A percentile compares a stretch with the other conserved stretches of the same genome.
Conservation (phyloP, 2,113 vertebrate genomes). For the Falco punctatus region DNA sequence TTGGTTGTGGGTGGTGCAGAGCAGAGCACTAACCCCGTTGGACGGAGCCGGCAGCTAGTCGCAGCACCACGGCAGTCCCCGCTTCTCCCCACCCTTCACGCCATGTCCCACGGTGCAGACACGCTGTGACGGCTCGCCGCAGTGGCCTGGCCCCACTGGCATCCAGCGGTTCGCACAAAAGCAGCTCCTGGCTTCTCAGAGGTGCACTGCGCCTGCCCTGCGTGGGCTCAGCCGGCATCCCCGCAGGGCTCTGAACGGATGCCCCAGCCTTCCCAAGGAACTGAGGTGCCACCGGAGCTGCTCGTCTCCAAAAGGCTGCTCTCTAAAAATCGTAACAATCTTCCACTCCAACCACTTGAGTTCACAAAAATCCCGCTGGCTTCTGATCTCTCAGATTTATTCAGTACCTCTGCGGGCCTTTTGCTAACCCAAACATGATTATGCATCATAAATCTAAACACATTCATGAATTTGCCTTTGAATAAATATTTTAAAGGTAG, state of each 20-base stretch:
- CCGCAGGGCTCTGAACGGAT: rapidly evolving
- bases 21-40: background rate
- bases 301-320: background rate
- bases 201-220: rapidly evolving
- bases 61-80: background rate
- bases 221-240: background rate
- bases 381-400: background rate
- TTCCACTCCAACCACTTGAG: background rate
- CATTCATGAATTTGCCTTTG: conserved; percentile 16
- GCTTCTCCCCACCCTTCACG: background rate
- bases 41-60: rapidly evolving
- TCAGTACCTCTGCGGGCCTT: background rate
- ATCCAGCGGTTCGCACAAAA: background rate
- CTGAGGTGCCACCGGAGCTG: background rate
- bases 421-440: conserved; percentile 38
- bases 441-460: conserved; percentile 5
- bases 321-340: background rate
- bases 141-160: background rate
- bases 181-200: background rate
- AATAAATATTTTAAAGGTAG: conserved; percentile 38
- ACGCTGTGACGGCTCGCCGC: background rate
- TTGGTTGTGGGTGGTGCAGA: background rate
- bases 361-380: background rate
- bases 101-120: background rate
- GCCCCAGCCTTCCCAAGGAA: background rate